These are phyloP conservation scores for Macrophya annulata DNA, from an alignment of 2,888 invertebrate genomes.

Conservation along the genomic window DNA sequence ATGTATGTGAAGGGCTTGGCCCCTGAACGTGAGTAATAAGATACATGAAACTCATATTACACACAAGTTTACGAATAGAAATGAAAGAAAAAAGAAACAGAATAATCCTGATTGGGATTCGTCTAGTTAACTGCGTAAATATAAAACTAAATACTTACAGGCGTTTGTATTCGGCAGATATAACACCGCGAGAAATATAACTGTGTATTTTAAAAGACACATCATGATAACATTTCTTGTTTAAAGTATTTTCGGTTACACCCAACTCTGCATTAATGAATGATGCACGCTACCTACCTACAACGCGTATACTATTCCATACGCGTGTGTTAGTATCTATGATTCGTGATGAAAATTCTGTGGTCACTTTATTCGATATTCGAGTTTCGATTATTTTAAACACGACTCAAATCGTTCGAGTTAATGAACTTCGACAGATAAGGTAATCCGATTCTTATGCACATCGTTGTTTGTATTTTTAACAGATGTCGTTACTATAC, in stretches of 20 bases:
- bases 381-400: neutral
- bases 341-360: neutral
- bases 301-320: neutral
- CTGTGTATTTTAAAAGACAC: constrained; percentile 68
- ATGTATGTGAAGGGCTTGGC: constrained; percentile 73
- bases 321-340: neutral
- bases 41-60: constrained; percentile 25
- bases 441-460: neutral
- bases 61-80: neutral
- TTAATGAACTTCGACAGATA: neutral
- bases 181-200: constrained; percentile 65
- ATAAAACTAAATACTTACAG: constrained; percentile 66
- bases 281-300: constrained; percentile 31
- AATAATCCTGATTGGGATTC: neutral
- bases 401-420: neutral
- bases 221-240: constrained; percentile 70
- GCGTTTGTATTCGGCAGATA: constrained; percentile 65
- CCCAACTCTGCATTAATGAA: constrained; percentile 47
- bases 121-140: neutral
- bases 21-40: constrained; percentile 62
- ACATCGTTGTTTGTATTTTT: neutral
- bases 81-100: neutral
- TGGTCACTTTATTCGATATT: neutral
- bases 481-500: neutral
- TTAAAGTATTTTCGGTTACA: constrained; percentile 35